Percentiles rank a stretch among this genome's conserved stretches.
These are phyloP conservation scores for Palythoa caribaeorum DNA, from an alignment of 92 coral and sea anemone genomes.

Conservation along the genomic window DNA sequence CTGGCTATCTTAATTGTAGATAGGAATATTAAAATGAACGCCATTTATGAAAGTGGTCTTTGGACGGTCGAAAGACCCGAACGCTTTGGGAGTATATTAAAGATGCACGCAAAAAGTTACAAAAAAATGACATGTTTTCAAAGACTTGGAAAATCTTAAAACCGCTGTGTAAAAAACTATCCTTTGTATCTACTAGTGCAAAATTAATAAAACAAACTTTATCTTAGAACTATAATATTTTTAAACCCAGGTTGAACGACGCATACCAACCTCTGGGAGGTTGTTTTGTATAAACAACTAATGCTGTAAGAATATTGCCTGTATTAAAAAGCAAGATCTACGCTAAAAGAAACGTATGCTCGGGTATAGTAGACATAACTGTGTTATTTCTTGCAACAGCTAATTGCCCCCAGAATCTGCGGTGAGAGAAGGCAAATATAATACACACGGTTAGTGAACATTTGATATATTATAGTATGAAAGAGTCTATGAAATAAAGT, in stretches of 20 bases:
- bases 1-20: too few species aligned
- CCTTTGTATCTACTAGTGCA: conserved; percentile 23
- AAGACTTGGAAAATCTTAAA: neutral
- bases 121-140: neutral
- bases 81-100: neutral
- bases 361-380: neutral
- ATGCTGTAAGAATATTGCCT: neutral
- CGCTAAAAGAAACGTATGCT: conserved; percentile 4
- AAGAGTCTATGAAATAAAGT: neutral
- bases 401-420: conserved; percentile 45
- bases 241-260: neutral
- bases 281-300: conserved; percentile 14
- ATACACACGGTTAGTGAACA: neutral
- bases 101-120: neutral
- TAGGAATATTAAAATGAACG: too few species aligned
- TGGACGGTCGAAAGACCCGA: neutral
- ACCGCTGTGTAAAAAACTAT: neutral
- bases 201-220: conserved; percentile 8
- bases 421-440: neutral
- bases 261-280: conserved; percentile 16
- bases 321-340: conserved; percentile 2
- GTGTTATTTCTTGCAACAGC: neutral
- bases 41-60: too few species aligned
- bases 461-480: neutral
- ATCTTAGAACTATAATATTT: neutral